Evolutionary conservation across 2,888 invertebrate species (phyloP), one percentile per base, ranked within the genome.

Genomic region (Meteorus colon): DNA sequence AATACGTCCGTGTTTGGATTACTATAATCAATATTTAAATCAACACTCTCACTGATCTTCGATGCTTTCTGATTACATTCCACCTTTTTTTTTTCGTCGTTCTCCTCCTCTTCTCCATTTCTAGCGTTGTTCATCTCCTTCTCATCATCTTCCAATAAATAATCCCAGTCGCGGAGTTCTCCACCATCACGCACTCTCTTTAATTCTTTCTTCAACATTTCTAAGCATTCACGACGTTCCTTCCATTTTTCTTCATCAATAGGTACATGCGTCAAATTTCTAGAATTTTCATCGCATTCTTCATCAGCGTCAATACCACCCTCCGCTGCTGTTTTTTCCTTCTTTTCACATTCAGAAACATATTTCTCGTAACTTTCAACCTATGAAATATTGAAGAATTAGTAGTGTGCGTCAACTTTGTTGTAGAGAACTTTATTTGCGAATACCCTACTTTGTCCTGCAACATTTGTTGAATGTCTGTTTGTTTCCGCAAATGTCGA

Each of bases 401-500:
- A 60, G 34, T 63, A 62, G 63, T 60, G 37, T 19, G 2, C n/a
- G 34, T 51, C 27, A 55, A 29, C 72, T 37, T 34, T 66, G 14
- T 59, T n/a, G 4, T 65, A 62, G 51, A 70, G 41, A 75, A 48
- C 55, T 59, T 59, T 63, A 60, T 71, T 78, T 78, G 78, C 5
- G 3, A 34, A 34, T 34, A 4, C 5, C 89, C 90, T 89, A 92
- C 92, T 76, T 92, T 90, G 48, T 92, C 92, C 75, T 90, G 86
- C 59, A 92, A 83, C 76, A 92, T 90, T 63, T 89, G 89, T 78
- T 92, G 91, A 51, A 92, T 90, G 27, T 92, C 90, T 73, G 92
- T 91, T 84, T 93, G 92, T 1, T 90, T 90, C 79, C 92, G 90
- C 81, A 94, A 87, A 81, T 92, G 91, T 19, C 92, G 87, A 0